phyloP scores from a whole-genome alignment of 2,113 vertebrate genomes.

The Eudyptes chrysolophus region DNA sequence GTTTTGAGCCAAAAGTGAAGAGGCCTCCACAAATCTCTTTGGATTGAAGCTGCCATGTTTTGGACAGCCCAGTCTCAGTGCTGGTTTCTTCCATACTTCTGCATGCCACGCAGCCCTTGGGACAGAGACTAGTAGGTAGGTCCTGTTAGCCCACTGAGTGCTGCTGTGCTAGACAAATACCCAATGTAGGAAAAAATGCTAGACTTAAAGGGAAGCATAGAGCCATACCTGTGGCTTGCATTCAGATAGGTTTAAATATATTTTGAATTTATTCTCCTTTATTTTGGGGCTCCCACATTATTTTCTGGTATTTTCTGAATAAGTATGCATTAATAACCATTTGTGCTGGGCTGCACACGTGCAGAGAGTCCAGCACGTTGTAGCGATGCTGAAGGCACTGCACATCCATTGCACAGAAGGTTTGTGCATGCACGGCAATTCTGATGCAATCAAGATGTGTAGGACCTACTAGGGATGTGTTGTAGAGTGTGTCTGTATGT shows the following conservation, averaged over 20 bases:
- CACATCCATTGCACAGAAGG: neutral
- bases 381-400: neutral
- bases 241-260: neutral
- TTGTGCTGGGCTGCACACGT: neutral
- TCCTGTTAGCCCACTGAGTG: neutral
- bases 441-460: neutral
- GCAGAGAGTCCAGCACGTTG: neutral
- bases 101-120: neutral
- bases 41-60: neutral
- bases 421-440: neutral
- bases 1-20: neutral
- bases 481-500: accelerated
- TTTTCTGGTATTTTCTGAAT: neutral
- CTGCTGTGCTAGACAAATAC: neutral
- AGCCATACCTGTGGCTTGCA: neutral
- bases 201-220: neutral
- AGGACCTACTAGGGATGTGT: neutral
- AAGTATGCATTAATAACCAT: neutral
- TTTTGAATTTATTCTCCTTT: neutral
- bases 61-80: neutral
- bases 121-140: neutral
- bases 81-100: neutral
- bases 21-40: neutral
- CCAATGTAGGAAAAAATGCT: neutral
- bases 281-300: neutral